Evolutionary conservation across 2,888 invertebrate species (phyloP), one percentile per base, ranked within the genome.

Genomic region (Timandra comae): DNA sequence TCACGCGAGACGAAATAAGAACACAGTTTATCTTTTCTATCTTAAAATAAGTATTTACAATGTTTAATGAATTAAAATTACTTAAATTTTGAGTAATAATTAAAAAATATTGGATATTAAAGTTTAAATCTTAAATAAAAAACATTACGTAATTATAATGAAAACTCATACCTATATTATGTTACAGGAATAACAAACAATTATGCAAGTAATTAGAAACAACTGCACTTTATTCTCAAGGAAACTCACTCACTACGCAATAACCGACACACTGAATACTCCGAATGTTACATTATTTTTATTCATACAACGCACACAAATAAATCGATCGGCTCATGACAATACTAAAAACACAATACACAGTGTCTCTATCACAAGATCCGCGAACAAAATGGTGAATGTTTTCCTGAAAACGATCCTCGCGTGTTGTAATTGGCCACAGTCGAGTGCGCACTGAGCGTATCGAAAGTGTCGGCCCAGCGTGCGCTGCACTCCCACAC

Each of bases 331-430:
- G 48, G 50, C 43, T 64, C 72, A 75, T 73, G 58, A 53, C 62
- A 54, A 46, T 35, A 42, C 41, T 42, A 41, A 48, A 52, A 59
- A 58, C 62, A 56, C 46, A 41, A 49, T 46, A 41, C 68, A 68
- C 69, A 60, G 67, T 59, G 44, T 62, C 61, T 61, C 61, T 61
- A 53, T 61, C 57, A 51, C 73, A 63, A 73, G 61, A 57, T 60
- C 53, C 74, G 69, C 63, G 55, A 56, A 71, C 70, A 80, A 78
- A 80, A 81, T 81, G 79, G 81, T 80, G 79, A 82, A 79, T 77
- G 81, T 78, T 75, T 74, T 71, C 73, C 77, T 77, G 77, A 78
- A 80, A 78, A 62, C 74, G 69, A 63, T 73, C 67, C 67, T 77
- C 69, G 78, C 76, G 78, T 75, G 74, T 68, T 49, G 71, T 70